Evolutionary conservation across 2,113 vertebrate species (phyloP).

Genomic region (Sinocyclocheilus anshuiensis): DNA sequence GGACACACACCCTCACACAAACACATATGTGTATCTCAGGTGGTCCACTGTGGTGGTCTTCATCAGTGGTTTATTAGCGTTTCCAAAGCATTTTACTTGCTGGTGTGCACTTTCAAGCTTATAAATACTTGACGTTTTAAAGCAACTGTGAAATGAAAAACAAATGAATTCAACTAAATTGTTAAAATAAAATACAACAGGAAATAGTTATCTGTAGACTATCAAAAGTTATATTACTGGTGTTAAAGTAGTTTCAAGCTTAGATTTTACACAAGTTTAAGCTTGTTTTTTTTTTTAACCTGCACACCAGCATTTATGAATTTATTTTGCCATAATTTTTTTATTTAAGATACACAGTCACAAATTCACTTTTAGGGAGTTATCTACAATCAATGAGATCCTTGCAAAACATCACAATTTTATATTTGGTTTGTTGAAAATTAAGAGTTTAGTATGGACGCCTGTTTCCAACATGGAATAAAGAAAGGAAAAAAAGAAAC

Average conservation of each 20-base stretch:
- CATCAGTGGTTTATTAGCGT: constrained; percentile 62
- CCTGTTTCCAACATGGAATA: background rate
- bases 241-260: background rate
- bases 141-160: background rate
- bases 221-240: background rate
- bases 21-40: constrained; percentile 57
- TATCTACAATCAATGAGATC: background rate
- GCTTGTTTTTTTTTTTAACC: background rate
- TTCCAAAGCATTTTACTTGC: constrained; percentile 61
- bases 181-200: background rate
- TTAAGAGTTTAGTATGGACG: background rate
- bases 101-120: constrained; percentile 6
- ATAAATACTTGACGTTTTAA: background rate
- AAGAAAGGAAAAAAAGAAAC: background rate
- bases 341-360: background rate
- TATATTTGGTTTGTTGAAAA: background rate
- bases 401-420: background rate
- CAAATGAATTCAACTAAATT: background rate
- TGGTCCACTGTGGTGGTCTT: constrained; percentile 75
- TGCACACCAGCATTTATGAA: background rate
- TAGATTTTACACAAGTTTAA: background rate
- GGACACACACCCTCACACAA: constrained; percentile 29
- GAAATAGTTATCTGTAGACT: background rate
- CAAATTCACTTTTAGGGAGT: background rate
- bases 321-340: background rate